phyloP scores from a whole-genome alignment of 1,140 invertebrate species.

The Chrysopa pallens region DNA sequence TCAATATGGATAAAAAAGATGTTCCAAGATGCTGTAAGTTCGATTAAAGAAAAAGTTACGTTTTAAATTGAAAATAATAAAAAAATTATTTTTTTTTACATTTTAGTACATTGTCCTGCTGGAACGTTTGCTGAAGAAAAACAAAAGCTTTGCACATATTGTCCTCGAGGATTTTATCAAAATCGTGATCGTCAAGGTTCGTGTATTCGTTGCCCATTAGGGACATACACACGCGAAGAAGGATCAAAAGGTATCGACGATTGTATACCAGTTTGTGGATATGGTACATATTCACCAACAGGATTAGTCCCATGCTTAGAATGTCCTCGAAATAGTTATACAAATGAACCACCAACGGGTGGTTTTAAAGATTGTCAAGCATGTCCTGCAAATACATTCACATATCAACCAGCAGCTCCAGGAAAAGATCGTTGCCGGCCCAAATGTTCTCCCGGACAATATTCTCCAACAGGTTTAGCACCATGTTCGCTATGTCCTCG shows the following conservation, averaged over 20 bases:
- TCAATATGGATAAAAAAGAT: slow-evolving; percentile 79
- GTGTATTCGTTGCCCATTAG: slow-evolving; percentile 74
- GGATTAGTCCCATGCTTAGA: slow-evolving; percentile 88
- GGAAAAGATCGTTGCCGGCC: slow-evolving; percentile 69
- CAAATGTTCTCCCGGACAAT: slow-evolving; percentile 82
- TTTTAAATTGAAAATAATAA: neutral
- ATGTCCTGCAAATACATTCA: slow-evolving; percentile 79
- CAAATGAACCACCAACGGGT: slow-evolving; percentile 67
- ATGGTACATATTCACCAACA: slow-evolving; percentile 87
- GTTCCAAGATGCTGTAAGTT: slow-evolving; percentile 82
- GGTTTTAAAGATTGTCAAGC: slow-evolving; percentile 89
- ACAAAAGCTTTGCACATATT: slow-evolving; percentile 74
- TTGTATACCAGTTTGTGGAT: slow-evolving; percentile 86
- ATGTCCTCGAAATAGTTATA: slow-evolving; percentile 85
- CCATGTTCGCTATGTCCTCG: slow-evolving; percentile 88
- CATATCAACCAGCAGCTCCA: slow-evolving; percentile 79
- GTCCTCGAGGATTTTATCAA: slow-evolving; percentile 81
- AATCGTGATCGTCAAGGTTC: slow-evolving; percentile 74
- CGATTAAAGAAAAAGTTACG: slow-evolving; percentile 2
- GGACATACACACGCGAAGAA: slow-evolving; percentile 82
- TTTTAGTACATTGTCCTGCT: slow-evolving; percentile 81
- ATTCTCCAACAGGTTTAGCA: slow-evolving; percentile 85
- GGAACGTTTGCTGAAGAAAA: slow-evolving; percentile 83
- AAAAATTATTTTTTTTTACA: slow-evolving; percentile 7
- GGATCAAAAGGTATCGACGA: slow-evolving; percentile 68